phyloP scores from a whole-genome alignment of 2,888 invertebrate species.

The Drosophila histrio region DNA sequence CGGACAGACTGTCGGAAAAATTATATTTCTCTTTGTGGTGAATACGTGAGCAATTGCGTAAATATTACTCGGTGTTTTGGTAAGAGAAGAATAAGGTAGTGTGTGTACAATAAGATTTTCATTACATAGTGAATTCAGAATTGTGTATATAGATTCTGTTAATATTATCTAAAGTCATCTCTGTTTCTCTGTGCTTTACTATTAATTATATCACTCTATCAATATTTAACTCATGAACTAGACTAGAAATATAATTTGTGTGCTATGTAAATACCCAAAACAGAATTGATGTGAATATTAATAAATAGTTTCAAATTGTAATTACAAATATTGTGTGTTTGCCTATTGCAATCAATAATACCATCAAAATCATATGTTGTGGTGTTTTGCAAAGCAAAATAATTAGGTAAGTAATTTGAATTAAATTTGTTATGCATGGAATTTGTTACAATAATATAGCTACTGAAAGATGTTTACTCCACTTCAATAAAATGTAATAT shows the following conservation, averaged over 20 bases:
- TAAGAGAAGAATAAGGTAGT: not conserved
- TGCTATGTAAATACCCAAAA: not conserved
- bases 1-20: not conserved
- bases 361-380: not conserved
- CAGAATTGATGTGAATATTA: not conserved
- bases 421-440: not conserved
- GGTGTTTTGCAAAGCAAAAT: not conserved
- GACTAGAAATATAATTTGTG: too few relatives aligned
- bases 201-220: too few relatives aligned
- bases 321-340: not conserved
- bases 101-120: not conserved
- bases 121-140: not conserved
- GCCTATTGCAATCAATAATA: not conserved
- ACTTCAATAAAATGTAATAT: not conserved
- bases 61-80: not conserved
- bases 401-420: not conserved
- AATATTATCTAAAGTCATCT: not conserved
- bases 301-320: not conserved
- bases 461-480: not conserved
- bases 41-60: slow-evolving; percentile 8
- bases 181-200: not conserved
- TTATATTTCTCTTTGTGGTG: not conserved
- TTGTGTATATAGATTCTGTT: not conserved
- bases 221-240: not conserved
- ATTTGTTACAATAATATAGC: not conserved